phyloP scores from a whole-genome alignment of 2,888 invertebrate species.

The Hypomecis punctinalis region DNA sequence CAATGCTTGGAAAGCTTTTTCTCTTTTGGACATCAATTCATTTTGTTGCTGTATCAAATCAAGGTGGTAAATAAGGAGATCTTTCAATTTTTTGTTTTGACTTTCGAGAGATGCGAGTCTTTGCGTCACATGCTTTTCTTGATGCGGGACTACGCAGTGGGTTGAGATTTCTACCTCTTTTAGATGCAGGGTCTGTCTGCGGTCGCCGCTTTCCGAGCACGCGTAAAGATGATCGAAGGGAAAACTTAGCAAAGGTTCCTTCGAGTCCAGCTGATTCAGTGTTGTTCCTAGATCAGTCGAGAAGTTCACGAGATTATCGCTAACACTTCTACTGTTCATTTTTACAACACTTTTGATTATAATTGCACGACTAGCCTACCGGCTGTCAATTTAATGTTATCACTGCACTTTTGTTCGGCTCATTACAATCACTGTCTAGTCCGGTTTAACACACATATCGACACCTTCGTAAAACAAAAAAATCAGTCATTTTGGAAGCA shows the following conservation, averaged over 20 bases:
- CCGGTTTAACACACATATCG: conserved; percentile 24
- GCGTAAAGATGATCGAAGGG: conserved; percentile 91
- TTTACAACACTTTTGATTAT: conserved; percentile 50
- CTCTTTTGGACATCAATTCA: conserved; percentile 91
- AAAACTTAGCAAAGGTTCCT: conserved; percentile 85
- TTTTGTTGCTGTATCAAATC: conserved; percentile 96
- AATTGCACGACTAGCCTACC: conserved; percentile 71
- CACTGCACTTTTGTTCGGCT: conserved; percentile 71
- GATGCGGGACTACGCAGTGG: conserved; percentile 59
- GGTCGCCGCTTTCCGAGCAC: conserved; percentile 76
- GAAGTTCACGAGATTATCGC: conserved; percentile 81
- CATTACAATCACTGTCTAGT: conserved; percentile 61
- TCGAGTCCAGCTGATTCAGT: conserved; percentile 74
- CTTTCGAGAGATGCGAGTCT: conserved; percentile 69
- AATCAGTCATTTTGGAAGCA: conserved; percentile 35
- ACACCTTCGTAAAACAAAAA: conserved; percentile 13
- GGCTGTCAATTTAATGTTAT: conserved; percentile 67
- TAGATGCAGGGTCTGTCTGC: conserved; percentile 63
- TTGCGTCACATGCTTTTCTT: conserved; percentile 64
- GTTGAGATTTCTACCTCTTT: conserved; percentile 73
- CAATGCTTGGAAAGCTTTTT: conserved; percentile 89
- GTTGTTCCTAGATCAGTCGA: conserved; percentile 72
- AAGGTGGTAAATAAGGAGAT: conserved; percentile 92
- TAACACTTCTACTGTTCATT: conserved; percentile 81
- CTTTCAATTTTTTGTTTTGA: conserved; percentile 90